These are phyloP conservation scores for Heteromurus nitidus DNA, from an alignment of 2,888 invertebrate genomes.

Conservation along the genomic window DNA sequence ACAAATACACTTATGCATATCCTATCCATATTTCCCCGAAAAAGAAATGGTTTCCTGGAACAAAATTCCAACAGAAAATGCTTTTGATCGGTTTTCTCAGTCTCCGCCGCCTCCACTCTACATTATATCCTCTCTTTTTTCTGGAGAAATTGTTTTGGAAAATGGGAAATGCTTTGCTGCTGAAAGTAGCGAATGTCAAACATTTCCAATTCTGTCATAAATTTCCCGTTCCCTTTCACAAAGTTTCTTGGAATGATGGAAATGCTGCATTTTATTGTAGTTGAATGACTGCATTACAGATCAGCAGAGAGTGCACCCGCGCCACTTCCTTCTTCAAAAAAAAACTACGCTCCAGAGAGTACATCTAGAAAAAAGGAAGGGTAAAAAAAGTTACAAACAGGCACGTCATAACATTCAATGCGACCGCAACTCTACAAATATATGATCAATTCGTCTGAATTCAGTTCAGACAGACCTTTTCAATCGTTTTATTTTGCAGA, in stretches of 20 bases:
- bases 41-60: no score
- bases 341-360: background rate
- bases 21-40: no score
- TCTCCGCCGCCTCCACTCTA: background rate
- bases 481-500: no score
- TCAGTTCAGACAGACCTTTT: no score
- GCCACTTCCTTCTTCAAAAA: background rate
- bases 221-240: conserved; percentile 17
- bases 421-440: no score
- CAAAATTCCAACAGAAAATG: no score
- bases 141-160: background rate
- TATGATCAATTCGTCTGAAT: no score
- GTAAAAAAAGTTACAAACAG: no score
- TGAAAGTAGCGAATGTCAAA: conserved; percentile 11
- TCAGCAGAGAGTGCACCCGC: background rate
- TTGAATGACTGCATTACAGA: conserved; percentile 28
- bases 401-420: no score
- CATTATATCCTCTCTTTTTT: background rate
- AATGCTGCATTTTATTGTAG: conserved; percentile 56
- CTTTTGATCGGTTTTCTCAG: no score
- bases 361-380: no score
- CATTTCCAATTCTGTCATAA: conserved; percentile 29
- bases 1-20: no score
- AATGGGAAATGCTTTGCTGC: background rate
- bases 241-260: conserved; percentile 7